phyloP scores from a whole-genome alignment of 53 echinoderm and acorn worm genomes.

The Mesocentrotus franciscanus region DNA sequence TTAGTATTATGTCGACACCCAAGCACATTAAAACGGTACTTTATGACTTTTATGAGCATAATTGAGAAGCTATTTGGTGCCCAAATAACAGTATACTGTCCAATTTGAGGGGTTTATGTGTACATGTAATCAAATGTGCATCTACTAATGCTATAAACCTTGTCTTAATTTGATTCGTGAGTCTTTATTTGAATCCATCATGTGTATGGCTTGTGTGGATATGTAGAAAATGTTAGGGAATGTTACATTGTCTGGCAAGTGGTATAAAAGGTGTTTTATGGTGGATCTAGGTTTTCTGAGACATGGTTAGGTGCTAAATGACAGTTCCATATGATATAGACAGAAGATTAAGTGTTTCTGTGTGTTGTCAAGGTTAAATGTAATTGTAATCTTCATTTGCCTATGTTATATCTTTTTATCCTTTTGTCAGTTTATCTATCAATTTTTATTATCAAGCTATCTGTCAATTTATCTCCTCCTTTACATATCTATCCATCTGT shows the following conservation, averaged over 20 bases:
- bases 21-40: constrained; percentile 40
- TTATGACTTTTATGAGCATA: not conserved
- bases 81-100: not conserved
- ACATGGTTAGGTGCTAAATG: not conserved
- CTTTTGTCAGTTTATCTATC: not conserved
- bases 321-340: too few species aligned
- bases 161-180: not conserved
- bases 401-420: too few species aligned
- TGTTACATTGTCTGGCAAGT: not conserved
- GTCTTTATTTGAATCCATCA: not conserved
- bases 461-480: too few species aligned
- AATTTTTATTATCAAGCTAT: too few species aligned
- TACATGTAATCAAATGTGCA: not conserved
- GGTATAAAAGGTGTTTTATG: not conserved
- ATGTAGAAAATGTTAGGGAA: not conserved
- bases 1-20: constrained; percentile 28
- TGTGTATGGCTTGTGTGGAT: not conserved
- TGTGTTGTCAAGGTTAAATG: too few species aligned
- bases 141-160: not conserved
- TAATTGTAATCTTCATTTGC: too few species aligned
- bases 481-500: not conserved
- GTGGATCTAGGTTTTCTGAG: not conserved
- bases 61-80: not conserved
- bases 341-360: too few species aligned
- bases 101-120: not conserved